These are phyloP conservation scores for Borostomias antarcticus DNA, from an alignment of 2,797 vertebrate genomes.

Conservation along the genomic window DNA sequence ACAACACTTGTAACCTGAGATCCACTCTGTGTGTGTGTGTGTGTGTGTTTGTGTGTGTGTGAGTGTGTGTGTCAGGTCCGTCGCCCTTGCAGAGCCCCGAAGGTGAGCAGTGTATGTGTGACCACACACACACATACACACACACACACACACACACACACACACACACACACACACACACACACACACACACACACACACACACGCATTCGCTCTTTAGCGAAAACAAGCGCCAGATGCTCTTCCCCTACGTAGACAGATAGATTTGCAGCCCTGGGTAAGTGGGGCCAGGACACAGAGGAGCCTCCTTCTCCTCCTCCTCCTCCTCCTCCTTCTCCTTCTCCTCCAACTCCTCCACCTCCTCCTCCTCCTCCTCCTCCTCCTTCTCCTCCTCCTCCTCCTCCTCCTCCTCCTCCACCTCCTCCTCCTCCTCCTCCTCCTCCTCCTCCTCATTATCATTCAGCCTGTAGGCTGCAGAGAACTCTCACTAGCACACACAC, in stretches of 20 bases:
- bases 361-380: no score
- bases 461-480: neutral
- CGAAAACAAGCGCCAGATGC: slow-evolving; percentile 51
- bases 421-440: no score
- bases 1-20: no score
- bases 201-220: slow-evolving; percentile 20
- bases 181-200: slow-evolving; percentile 23
- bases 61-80: slow-evolving; percentile 15
- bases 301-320: no score
- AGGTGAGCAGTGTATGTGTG: slow-evolving; percentile 31
- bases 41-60: neutral
- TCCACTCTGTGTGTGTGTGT: neutral
- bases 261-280: no score
- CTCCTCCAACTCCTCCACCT: no score
- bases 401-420: no score
- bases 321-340: no score
- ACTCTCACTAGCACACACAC: neutral
- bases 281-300: no score
- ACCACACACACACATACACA: neutral
- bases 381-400: no score
- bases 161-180: slow-evolving; percentile 26
- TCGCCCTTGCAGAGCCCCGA: slow-evolving; percentile 36
- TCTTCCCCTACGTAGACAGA: slow-evolving; percentile 19
- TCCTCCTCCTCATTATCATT: no score
- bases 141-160: slow-evolving; percentile 21